Base-by-base conservation (phyloP, 1,140 invertebrate genomes). In the Leguminivora glycinivorella region DNA sequence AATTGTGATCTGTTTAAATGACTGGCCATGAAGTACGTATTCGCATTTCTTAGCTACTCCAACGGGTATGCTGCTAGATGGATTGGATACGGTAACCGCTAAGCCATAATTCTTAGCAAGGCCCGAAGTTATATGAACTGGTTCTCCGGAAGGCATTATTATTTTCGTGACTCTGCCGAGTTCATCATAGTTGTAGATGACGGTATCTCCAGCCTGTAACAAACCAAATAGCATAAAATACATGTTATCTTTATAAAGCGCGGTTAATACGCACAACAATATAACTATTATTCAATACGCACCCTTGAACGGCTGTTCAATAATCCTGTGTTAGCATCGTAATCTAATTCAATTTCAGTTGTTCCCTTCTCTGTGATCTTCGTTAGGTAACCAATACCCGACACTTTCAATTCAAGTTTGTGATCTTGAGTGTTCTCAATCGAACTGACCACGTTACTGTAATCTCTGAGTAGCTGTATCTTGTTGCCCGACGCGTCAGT, bases 341-440 rank as follows among this genome's bases (percentile, higher is more conserved):
- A 98, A 84, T 97, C 96, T 72, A 98, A 91, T 77, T 96, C 95
- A 67, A 97, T 96, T 89, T 97, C 96, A 10, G 95, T 94, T 73
- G 95, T 93, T 22, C 96, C 96, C 82, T 96, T 96, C 82, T 96
- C 96, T 10, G 95, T 94, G 73, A 97, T 93, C 86, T 95, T 96
- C 22, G 96, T 96, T 72, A 98, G 93, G 76, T 96, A 96, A 12
- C 96, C 96, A 73, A 97, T 95, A 56, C 96, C 96, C 67, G 96
- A 97, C 79, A 98, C 97, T 87, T 97, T 96, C 26, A 98, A 89
- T 76, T 96, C 96, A 6, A 96, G 96, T 91, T 98, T 98, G 82
- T 97, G 96, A 83, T 98, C 97, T 87, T 98, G 96, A 10, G 96
- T 97, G 81, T 98, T 98, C 92, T 98, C 96, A 79, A 99, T 98